Evolutionary conservation across 2,797 vertebrate genomes (phyloP), one percentile per base, ranked within the genome.

Genomic region (Odontamblyopus lacepedii): DNA sequence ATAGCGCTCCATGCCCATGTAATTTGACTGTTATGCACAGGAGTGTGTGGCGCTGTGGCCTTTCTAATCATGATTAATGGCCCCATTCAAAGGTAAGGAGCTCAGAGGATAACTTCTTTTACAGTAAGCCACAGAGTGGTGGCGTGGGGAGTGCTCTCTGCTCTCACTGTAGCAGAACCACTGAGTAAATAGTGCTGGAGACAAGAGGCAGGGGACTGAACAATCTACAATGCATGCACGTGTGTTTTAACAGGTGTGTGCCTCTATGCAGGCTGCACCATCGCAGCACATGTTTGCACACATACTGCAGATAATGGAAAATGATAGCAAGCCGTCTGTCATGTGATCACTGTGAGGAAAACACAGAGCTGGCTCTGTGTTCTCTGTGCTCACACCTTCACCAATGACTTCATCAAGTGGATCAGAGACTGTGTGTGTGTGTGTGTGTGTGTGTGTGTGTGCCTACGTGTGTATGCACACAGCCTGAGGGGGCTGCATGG

Each of bases 51-150:
- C 81, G 78, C 83, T 87, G 86, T 83, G 87, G 87, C 86, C 85
- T 72, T 77, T 89, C 86, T 87, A 91, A 90, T 84, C 82, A 88
- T 92, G 91, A 93, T 92, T 92, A 93, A 93, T 93, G 90, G 85
- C 75, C 84, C 87, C 85, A 86, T 91, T 92, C 89, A 89, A 88
- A 89, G 87, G 87, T 91, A 89, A 90, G 88, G 88, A 92, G 89
- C 89, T 88, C 86, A 85, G 86, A 89, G 90, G 90, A 92, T 90
- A 91, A 88, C 92, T 92, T 90, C 83, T 90, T 92, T 91, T 91
- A 91, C 90, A 86, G 90, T 87, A 85, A 89, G 87, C 86, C 91
- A 86, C 84, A 82, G 80, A 71, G 78, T 79, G 77, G 88, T 67
- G 80, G 87, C 83, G 60, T 38, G 68, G 89, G 87, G 86, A 86